Base-by-base conservation (phyloP, 2,113 vertebrate genomes). In the Zingel zingel region DNA sequence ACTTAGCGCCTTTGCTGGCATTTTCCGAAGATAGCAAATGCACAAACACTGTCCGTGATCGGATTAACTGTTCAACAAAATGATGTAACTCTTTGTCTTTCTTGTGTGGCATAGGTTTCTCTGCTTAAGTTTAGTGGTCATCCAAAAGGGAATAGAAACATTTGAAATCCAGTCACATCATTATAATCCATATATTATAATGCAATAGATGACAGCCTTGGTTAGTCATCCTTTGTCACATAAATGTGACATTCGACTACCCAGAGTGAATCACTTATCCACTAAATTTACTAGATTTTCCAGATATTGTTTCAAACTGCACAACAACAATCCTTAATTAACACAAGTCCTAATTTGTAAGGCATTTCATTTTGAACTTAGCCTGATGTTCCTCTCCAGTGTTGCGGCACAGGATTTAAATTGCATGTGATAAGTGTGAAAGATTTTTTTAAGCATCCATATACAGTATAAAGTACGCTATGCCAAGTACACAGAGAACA, bases 51-150 rank as follows among this genome's bases (percentile, higher is more conserved):
- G 93, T 90, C 94, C 94, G 86, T 95, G 94, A 95, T 95, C 93
- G 95, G 95, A 96, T 96, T 96, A 96, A 88, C 94, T 83, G 88
- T 92, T 94, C 90, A 88, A 91, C 93, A 89, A 95, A 93, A 95
- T 95, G 95, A 96, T 95, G 95, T 95, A 96, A 96, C 95, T 94
- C 94, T 96, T 95, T 95, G 94, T 95, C 89, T 95, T 82, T 94
- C 92, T 94, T 93, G 94, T 95, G 94, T 94, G 94, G 90, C 90
- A 92, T 86, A 92, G 93, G 93, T 94, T 93, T 85, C 94, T 86
- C 84, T 81, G 92, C 94, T 90, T 90, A 88, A 91, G 92, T 92
- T 91, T 74, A 93, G 91, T 93, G 94, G 94, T 95, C 94, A 94
- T 85, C 92, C 81, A 76, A 39, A 51, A 68, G 65, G 90, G 92